These are phyloP conservation scores for Elgaria multicarinata DNA, from an alignment of 2,113 vertebrate species.

Conservation along the genomic window DNA sequence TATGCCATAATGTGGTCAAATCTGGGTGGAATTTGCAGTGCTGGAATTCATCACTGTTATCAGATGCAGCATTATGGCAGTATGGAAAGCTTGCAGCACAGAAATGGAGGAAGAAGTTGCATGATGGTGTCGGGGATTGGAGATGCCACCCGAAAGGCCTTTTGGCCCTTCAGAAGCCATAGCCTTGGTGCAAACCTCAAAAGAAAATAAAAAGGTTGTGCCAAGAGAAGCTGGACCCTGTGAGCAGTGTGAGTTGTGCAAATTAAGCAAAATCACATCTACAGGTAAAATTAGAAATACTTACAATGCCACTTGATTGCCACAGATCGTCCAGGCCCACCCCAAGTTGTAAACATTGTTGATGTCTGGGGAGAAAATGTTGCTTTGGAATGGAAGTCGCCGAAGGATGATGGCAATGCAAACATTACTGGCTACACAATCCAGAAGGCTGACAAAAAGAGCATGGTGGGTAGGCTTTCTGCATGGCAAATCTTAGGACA, in stretches of 20 bases:
- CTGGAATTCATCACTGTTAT: background rate
- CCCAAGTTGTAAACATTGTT: conserved; percentile 87
- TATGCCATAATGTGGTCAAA: background rate
- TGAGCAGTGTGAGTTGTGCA: background rate
- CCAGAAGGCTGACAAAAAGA: conserved; percentile 99
- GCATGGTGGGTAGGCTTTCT: conserved; percentile 84
- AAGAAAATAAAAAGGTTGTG: background rate
- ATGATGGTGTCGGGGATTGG: background rate
- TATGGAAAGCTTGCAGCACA: background rate
- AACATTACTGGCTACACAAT: conserved; percentile 96
- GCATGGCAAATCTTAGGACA: background rate
- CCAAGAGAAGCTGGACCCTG: background rate
- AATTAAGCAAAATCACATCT: background rate
- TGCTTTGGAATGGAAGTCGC: conserved; percentile 91
- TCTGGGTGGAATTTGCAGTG: background rate
- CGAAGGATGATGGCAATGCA: conserved; percentile 92
- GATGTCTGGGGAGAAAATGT: conserved; percentile 97
- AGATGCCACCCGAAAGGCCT: background rate
- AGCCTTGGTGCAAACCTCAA: background rate
- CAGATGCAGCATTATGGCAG: background rate
- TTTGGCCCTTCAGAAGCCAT: background rate
- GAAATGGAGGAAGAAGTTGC: background rate
- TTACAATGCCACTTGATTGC: background rate
- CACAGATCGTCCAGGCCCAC: conserved; percentile 93
- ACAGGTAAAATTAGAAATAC: background rate